Evolutionary conservation across 2,113 vertebrate genomes (phyloP), one percentile per base, ranked within the genome.

Genomic region (Pipra filicauda): DNA sequence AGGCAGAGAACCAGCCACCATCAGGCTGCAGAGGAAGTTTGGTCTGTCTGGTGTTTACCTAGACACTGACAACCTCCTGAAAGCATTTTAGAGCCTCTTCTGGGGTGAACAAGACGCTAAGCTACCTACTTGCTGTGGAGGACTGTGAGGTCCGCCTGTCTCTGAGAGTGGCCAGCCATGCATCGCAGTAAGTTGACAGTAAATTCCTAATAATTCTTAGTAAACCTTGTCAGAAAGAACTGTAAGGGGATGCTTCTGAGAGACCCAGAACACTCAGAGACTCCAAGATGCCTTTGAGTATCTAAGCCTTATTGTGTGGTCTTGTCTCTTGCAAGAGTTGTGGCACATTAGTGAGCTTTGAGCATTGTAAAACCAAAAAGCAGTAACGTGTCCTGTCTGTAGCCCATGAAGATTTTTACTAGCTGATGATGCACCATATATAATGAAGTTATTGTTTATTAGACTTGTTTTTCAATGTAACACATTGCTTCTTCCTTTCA

Each of bases 361-460:
- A 79, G 74, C 6, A 23, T 86, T 70, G 37, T 52, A 35, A 72
- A 89, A 83, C 59, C 61, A 46, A 85, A 83, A 84, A 78, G 76
- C 30, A 51, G 85, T 51, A 85, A 59, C 5, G 5, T 37, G 81
- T 86, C 66, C 48, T 78, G 19, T 91, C 52, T 91, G 72, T 85
- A 84, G 35, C 59, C 37, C 46, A 10, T 27, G 62, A 69, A 66
- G 75, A 35, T 12, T 84, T 80, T 84, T 51, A 44, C 44, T 67
- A 28, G 69, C 51, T 75, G 65, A 84, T 78, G 73, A 93, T 73
- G 64, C 8, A 43, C 49, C 5, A 4, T 84, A 7, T 84, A 21
- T 86, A 84, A 91, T 92, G 23, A 77, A 90, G 43, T 83, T 93
- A 51, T 2, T 93, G 57, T 66, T 91, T 84, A 74, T 81, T 86